Conservation (phyloP, 92 coral and sea anemone genomes). For the Galaxea fascicularis region DNA sequence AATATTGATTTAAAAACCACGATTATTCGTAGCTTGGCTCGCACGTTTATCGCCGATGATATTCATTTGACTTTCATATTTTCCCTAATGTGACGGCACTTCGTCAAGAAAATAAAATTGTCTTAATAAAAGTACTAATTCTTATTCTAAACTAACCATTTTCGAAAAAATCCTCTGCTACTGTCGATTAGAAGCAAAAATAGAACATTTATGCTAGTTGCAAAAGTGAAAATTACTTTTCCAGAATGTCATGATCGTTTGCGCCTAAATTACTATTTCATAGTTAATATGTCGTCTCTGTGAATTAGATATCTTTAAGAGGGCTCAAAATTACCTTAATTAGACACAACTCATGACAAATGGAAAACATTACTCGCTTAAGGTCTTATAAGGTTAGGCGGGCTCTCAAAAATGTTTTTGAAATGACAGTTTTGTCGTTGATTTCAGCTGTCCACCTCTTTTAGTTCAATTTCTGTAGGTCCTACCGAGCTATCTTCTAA, state of each 20-base stretch:
- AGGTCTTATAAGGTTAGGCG: no score
- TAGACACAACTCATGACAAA: neutral
- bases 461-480: no score
- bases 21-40: neutral
- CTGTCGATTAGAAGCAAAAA: no score
- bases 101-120: no score
- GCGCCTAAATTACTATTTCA: neutral
- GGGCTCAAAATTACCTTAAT: constrained; percentile 16
- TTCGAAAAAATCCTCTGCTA: no score
- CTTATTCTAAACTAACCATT: no score
- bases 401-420: no score
- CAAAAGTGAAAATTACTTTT: constrained; percentile 7
- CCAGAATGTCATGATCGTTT: neutral
- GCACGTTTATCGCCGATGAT: neutral
- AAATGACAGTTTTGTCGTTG: no score
- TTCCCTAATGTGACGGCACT: neutral
- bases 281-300: neutral
- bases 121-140: no score
- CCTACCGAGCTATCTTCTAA: no score
- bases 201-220: no score
- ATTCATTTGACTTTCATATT: neutral
- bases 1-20: neutral
- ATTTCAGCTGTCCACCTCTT: no score
- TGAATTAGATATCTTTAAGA: neutral
- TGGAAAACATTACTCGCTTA: neutral